Conservation (phyloP, 2,113 vertebrate genomes). For the Empidonax alnorum region DNA sequence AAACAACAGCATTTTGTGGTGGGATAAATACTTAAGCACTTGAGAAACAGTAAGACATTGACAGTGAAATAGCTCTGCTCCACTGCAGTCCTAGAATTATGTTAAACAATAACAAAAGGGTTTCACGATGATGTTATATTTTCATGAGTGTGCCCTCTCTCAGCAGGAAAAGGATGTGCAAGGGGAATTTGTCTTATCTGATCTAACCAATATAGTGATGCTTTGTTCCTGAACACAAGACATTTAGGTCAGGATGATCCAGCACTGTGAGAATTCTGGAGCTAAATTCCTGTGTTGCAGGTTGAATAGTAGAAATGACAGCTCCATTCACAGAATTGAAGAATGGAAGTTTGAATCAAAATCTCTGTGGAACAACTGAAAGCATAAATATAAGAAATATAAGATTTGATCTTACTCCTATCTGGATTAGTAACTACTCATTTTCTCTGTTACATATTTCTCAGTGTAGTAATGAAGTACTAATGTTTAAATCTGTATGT, state of each 20-base stretch:
- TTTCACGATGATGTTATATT: not conserved
- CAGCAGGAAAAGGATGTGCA: not conserved
- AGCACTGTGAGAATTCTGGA: not conserved
- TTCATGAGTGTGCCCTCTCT: not conserved
- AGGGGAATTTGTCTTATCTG: not conserved
- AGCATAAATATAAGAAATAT: not conserved
- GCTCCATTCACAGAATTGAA: not conserved
- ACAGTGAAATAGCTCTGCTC: constrained; percentile 35
- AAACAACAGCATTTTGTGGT: constrained; percentile 52
- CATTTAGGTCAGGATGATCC: constrained; percentile 1
- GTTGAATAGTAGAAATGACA: not conserved
- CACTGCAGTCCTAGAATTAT: not conserved
- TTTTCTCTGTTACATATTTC: not conserved
- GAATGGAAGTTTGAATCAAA: not conserved
- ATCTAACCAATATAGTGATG: not conserved
- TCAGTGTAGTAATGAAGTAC: not conserved
- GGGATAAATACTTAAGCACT: constrained; percentile 47
- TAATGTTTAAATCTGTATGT: not conserved
- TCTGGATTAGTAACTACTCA: not conserved
- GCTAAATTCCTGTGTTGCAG: not conserved
- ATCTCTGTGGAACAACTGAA: not conserved
- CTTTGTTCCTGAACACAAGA: not conserved
- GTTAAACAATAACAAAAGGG: constrained; percentile 10
- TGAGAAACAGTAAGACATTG: constrained; percentile 59
- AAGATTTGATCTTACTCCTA: not conserved